Evolutionary conservation across 1,140 invertebrate species (phyloP).

Genomic region (Drosophila virilis): DNA sequence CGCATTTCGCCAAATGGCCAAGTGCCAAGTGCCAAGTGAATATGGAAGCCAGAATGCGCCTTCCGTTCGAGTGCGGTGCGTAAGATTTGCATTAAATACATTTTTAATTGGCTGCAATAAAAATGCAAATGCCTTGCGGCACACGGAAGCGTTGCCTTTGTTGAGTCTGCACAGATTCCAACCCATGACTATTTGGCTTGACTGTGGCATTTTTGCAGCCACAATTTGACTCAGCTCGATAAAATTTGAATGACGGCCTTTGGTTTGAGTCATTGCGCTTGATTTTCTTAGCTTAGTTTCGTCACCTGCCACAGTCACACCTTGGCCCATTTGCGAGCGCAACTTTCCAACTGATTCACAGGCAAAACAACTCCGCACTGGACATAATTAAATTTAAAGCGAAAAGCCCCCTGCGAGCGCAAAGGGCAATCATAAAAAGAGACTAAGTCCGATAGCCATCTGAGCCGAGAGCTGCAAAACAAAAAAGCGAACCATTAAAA

Average conservation of each 20-base stretch:
- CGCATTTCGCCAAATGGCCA: slow-evolving; percentile 60
- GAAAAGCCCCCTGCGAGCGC: slow-evolving; percentile 38
- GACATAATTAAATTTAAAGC: slow-evolving; percentile 69
- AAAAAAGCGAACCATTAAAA: slow-evolving; percentile 73
- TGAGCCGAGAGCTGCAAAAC: slow-evolving; percentile 40
- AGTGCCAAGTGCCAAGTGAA: slow-evolving; percentile 46
- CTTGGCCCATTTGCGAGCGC: slow-evolving; percentile 30
- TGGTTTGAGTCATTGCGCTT: slow-evolving; percentile 9
- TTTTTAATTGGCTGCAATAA: slow-evolving; percentile 73
- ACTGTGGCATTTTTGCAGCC: background rate
- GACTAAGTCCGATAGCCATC: slow-evolving; percentile 55
- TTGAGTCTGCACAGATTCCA: background rate
- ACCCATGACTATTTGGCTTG: slow-evolving; percentile 11
- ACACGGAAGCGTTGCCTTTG: slow-evolving; percentile 20
- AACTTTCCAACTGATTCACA: slow-evolving; percentile 57
- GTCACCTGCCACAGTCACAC: slow-evolving; percentile 18
- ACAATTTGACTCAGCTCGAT: slow-evolving; percentile 7
- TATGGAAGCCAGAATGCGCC: slow-evolving; percentile 17
- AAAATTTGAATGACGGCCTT: background rate
- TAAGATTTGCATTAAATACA: slow-evolving; percentile 60
- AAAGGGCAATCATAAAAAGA: slow-evolving; percentile 70
- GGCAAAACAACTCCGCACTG: slow-evolving; percentile 11
- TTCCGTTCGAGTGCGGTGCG: slow-evolving; percentile 3
- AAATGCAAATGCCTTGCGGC: slow-evolving; percentile 45
- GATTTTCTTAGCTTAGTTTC: background rate